A percentile compares a stretch with the other conserved stretches of the same genome.
Evolutionary conservation across 2,888 invertebrate species (phyloP).

Genomic region (Tetranychus truncatus): DNA sequence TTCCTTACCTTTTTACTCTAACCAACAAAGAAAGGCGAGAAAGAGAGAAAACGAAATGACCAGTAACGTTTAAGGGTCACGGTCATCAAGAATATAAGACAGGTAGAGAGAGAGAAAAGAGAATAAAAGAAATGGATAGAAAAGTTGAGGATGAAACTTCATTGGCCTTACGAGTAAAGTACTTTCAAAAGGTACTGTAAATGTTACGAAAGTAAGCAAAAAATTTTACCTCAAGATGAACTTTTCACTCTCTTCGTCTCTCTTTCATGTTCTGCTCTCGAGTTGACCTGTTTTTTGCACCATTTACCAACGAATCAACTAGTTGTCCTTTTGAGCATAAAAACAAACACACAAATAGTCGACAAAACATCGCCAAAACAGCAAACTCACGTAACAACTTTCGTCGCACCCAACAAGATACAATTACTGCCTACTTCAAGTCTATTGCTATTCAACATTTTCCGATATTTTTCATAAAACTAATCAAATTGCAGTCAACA

Average conservation of each 20-base stretch:
- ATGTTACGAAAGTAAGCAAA: neutral
- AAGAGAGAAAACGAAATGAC: neutral
- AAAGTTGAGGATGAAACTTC: neutral
- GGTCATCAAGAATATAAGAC: neutral
- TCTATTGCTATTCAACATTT: neutral
- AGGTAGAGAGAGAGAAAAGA: neutral
- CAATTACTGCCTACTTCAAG: neutral
- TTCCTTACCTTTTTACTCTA: neutral
- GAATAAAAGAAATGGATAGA: neutral
- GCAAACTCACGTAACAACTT: neutral
- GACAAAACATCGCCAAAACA: neutral
- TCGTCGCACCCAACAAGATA: neutral
- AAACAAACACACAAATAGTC: neutral
- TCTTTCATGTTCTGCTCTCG: conserved; percentile 1
- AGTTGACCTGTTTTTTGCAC: neutral
- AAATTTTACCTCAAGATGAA: neutral
- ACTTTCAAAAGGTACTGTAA: neutral
- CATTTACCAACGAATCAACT: neutral
- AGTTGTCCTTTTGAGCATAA: neutral
- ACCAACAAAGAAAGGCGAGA: neutral
- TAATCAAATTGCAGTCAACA: too few relatives aligned
- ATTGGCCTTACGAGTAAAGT: too few relatives aligned
- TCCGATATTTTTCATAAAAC: neutral
- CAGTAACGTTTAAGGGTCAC: neutral
- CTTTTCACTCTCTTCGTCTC: conserved; percentile 3